These are phyloP conservation scores for Nephrotoma guestfalica DNA, from an alignment of 2,888 invertebrate genomes.

Conservation along the genomic window DNA sequence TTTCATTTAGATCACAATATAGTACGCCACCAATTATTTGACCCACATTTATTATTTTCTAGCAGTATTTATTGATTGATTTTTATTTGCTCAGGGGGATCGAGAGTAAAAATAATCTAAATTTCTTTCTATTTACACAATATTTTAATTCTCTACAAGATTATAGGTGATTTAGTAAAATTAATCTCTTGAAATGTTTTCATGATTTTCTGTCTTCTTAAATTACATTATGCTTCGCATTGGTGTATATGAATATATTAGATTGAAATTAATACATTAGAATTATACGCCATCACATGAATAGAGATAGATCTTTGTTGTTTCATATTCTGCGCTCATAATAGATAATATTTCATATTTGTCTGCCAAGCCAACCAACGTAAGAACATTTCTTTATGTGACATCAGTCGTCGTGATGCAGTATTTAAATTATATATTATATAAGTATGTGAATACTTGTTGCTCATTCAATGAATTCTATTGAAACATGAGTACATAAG, in stretches of 20 bases:
- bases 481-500: no score
- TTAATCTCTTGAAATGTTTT: neutral
- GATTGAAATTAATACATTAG: neutral
- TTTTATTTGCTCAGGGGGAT: neutral
- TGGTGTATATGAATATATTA: neutral
- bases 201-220: neutral
- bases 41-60: neutral
- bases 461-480: no score
- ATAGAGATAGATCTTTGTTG: neutral
- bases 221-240: neutral
- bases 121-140: neutral
- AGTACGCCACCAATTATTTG: neutral
- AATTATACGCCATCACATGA: neutral
- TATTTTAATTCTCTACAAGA: neutral
- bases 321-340: neutral
- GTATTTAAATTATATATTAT: neutral
- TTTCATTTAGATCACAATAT: neutral
- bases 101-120: neutral
- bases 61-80: neutral
- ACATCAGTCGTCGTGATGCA: neutral
- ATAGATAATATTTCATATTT: neutral
- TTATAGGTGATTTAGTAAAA: neutral
- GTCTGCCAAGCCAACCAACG: neutral
- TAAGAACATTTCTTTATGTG: neutral
- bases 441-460: neutral